Evolutionary conservation across 2,888 invertebrate species (phyloP).

Genomic region (Troides helena): DNA sequence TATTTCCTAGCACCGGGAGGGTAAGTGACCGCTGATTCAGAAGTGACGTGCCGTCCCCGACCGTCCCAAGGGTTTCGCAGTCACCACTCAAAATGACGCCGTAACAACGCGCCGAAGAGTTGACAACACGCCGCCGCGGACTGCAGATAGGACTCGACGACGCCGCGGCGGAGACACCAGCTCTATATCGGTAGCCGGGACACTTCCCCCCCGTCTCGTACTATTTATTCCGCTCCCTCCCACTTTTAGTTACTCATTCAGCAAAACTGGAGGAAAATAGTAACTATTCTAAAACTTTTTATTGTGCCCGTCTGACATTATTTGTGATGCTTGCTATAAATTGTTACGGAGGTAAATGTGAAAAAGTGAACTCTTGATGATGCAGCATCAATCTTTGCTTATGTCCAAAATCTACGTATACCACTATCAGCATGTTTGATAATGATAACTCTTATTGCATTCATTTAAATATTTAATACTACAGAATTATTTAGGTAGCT

Average conservation of each 20-base stretch:
- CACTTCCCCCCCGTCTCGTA: slow-evolving; percentile 50
- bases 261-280: slow-evolving; percentile 45
- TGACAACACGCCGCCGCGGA: slow-evolving; percentile 30
- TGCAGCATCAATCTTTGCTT: too few relatives aligned
- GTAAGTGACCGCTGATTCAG: slow-evolving; percentile 70
- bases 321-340: too few relatives aligned
- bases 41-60: slow-evolving; percentile 8
- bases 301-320: too few relatives aligned
- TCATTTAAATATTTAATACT: too few relatives aligned
- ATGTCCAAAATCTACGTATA: too few relatives aligned
- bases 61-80: not conserved
- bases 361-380: too few relatives aligned
- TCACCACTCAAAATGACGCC: slow-evolving; percentile 16
- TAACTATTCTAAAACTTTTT: slow-evolving; percentile 32
- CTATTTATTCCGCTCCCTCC: slow-evolving; percentile 58
- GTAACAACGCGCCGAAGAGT: slow-evolving; percentile 30
- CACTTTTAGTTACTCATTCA: slow-evolving; percentile 56
- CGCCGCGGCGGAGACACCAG: slow-evolving; percentile 28
- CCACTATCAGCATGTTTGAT: too few relatives aligned
- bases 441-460: too few relatives aligned
- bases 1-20: slow-evolving; percentile 61
- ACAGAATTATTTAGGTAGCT: too few relatives aligned
- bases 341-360: too few relatives aligned
- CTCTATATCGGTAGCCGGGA: slow-evolving; percentile 57
- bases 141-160: slow-evolving; percentile 33